These are phyloP conservation scores for Lasiommata megera DNA, from an alignment of 2,888 invertebrate genomes.

Conservation along the genomic window DNA sequence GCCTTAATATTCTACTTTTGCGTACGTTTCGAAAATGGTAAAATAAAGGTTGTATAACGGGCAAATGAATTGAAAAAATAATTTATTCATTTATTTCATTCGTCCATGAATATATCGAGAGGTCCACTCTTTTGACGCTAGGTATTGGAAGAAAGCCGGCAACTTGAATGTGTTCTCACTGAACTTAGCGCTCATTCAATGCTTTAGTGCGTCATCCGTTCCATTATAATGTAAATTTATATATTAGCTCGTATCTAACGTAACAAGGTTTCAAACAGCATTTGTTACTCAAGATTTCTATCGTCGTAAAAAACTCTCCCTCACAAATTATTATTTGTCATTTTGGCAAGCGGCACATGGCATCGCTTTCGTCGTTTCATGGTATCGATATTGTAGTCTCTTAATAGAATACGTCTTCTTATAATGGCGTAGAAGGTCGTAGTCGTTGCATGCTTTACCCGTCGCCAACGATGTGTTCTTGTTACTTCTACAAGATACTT, in stretches of 20 bases:
- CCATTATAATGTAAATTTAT: slow-evolving; percentile 46
- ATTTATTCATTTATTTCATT: slow-evolving; percentile 48
- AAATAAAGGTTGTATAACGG: background rate
- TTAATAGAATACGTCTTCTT: too few relatives aligned
- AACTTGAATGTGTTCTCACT: slow-evolving; percentile 45
- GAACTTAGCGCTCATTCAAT: slow-evolving; percentile 51
- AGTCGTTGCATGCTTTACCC: too few relatives aligned
- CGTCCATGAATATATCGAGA: slow-evolving; percentile 49
- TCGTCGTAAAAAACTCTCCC: too few relatives aligned
- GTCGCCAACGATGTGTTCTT: too few relatives aligned
- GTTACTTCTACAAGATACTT: too few relatives aligned
- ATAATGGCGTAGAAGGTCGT: too few relatives aligned
- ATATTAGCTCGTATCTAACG: slow-evolving; percentile 49
- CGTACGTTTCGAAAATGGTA: background rate
- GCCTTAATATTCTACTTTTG: too few relatives aligned
- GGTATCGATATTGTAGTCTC: too few relatives aligned
- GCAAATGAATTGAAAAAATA: slow-evolving; percentile 31
- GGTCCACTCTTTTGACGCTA: slow-evolving; percentile 58
- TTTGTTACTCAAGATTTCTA: background rate
- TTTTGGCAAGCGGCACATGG: too few relatives aligned
- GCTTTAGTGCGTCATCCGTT: slow-evolving; percentile 66
- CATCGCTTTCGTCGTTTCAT: too few relatives aligned
- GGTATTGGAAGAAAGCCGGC: slow-evolving; percentile 27
- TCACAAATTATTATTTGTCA: too few relatives aligned
- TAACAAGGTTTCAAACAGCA: slow-evolving; percentile 19